A percentile compares a stretch with the other conserved stretches of the same genome.
phyloP scores from a whole-genome alignment of 1,140 invertebrate genomes.

The Piezodorus guildinii region DNA sequence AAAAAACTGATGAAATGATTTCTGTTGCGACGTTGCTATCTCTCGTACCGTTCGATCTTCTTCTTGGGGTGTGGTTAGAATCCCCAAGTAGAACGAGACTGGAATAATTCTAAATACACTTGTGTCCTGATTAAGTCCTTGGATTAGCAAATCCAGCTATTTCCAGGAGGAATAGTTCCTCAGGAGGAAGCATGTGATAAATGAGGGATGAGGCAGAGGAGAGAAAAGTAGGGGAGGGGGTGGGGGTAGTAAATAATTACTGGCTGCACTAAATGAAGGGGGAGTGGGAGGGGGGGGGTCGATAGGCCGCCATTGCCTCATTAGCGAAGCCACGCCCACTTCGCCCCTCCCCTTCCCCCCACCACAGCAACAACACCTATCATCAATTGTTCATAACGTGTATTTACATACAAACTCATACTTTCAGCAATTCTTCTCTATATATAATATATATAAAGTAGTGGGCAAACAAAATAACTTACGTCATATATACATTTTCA shows the following conservation, averaged over 20 bases:
- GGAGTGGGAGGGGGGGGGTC: not conserved
- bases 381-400: conserved; percentile 22
- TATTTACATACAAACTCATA: conserved; percentile 23
- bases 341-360: conserved; percentile 1
- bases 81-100: too few relatives aligned
- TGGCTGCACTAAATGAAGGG: not conserved
- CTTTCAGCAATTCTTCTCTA: conserved; percentile 12
- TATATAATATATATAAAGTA: conserved; percentile 4
- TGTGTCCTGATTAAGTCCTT: too few relatives aligned
- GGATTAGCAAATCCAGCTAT: too few relatives aligned
- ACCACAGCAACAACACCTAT: conserved; percentile 4
- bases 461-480: conserved; percentile 24
- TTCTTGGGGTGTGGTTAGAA: too few relatives aligned
- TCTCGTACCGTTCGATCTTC: too few relatives aligned
- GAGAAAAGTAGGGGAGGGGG: not conserved
- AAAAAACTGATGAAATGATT: too few relatives aligned
- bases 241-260: not conserved
- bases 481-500: conserved; percentile 14
- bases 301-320: conserved; percentile 12
- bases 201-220: not conserved
- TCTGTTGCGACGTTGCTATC: too few relatives aligned
- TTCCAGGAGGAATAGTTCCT: too few relatives aligned
- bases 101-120: too few relatives aligned
- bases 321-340: conserved; percentile 10
- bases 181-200: too few relatives aligned